Base-by-base conservation (phyloP, 2,888 invertebrate species). In the Oxystoma pomonae region DNA sequence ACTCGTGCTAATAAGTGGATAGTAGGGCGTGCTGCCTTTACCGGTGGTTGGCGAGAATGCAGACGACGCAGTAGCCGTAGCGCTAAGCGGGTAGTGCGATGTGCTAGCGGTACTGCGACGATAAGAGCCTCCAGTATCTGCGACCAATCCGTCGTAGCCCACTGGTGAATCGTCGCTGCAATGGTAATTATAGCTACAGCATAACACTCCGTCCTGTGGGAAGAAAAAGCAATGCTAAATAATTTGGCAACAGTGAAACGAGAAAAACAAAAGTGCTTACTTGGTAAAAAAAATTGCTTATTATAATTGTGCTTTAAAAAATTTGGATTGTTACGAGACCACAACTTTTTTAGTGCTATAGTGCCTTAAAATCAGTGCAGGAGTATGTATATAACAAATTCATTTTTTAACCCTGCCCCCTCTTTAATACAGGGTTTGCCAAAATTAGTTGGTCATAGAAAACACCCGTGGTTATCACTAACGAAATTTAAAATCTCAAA, bases 121-220 rank as follows among this genome's bases (percentile, higher is more conserved):
- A 35, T 35, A 12, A 65, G 65, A 62, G 66, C 71, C 67, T 64
- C 73, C 65, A 64, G 73, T 35, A 51, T 68, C 56, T 72, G 77
- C 78, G 74, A 77, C 78, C 77, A 78, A 62, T 73, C 77, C 78
- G 71, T 79, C 78, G 73, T 75, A 77, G 73, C 78, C 80, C 75
- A 78, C 74, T 73, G 79, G 74, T 72, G 76, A 70, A 78, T 74
- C 70, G 77, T 79, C 75, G 76, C 77, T 76, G 74, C 81, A 81
- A 80, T 77, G 73, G 78, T 77, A 74, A 79, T 78, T 79, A 80
- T 78, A 80, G 78, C 79, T 78, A 77, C 81, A 81, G 78, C 80
- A 80, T 75, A 81, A 76, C 75, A 76, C 75, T 76, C 81, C 81
- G 77, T 81, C 79, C 81, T 81, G 78, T 16, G 60, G 58, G 62